These are phyloP conservation scores for Spondyliosoma cantharus DNA, from an alignment of 2,797 vertebrate genomes.

Conservation along the genomic window DNA sequence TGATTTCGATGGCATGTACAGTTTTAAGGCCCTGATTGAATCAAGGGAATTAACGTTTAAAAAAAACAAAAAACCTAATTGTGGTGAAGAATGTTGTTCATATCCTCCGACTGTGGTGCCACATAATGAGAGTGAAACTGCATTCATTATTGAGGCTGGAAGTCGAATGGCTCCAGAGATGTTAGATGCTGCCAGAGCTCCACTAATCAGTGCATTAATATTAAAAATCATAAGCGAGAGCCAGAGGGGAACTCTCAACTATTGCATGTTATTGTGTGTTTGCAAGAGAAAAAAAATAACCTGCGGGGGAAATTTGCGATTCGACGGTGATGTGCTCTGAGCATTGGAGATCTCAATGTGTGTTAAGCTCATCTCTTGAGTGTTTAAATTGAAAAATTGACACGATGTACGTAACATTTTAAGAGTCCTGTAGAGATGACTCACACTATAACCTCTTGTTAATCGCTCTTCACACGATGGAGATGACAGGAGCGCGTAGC, in stretches of 20 bases:
- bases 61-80: slow-evolving; percentile 41
- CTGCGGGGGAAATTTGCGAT: slow-evolving; percentile 34
- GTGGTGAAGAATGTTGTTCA: slow-evolving; percentile 58
- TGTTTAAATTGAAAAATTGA: neutral
- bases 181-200: slow-evolving; percentile 53
- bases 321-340: slow-evolving; percentile 41
- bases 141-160: slow-evolving; percentile 67
- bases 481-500: neutral
- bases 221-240: slow-evolving; percentile 70
- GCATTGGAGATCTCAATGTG: slow-evolving; percentile 23
- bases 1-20: slow-evolving; percentile 6
- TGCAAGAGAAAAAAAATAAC: slow-evolving; percentile 47
- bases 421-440: neutral
- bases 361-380: slow-evolving; percentile 7
- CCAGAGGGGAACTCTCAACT: slow-evolving; percentile 60
- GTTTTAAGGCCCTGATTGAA: slow-evolving; percentile 23
- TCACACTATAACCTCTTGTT: neutral
- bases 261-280: slow-evolving; percentile 47
- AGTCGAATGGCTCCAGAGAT: slow-evolving; percentile 65
- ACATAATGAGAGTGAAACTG: slow-evolving; percentile 61
- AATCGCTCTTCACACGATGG: neutral
- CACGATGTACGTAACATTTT: neutral
- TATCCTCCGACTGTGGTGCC: slow-evolving; percentile 52
- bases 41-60: neutral
- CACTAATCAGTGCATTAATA: slow-evolving; percentile 76